Evolutionary conservation across 2,888 invertebrate species (phyloP).

Genomic region (Phrixothrix hirtus): DNA sequence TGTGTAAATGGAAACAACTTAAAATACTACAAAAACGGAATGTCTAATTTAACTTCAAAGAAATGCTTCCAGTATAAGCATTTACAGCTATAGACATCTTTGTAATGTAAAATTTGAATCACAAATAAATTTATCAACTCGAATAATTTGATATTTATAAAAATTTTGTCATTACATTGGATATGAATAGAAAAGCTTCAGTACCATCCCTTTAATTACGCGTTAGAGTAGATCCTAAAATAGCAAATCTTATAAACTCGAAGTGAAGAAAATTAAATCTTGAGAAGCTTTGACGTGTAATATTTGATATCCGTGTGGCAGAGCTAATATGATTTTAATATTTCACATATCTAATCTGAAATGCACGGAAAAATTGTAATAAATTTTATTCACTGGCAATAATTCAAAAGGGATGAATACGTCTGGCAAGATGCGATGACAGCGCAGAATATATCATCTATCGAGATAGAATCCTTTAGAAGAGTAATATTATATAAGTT

Average conservation of each 20-base stretch:
- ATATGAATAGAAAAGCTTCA: too few relatives aligned
- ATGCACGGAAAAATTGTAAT: constrained; percentile 50
- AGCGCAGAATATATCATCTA: constrained; percentile 54
- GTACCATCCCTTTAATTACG: too few relatives aligned
- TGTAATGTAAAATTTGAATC: too few relatives aligned
- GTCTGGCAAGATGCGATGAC: constrained; percentile 51
- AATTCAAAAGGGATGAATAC: constrained; percentile 55
- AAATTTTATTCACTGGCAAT: constrained; percentile 50
- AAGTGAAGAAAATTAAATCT: constrained; percentile 29
- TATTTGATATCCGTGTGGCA: constrained; percentile 31
- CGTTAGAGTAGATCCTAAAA: too few relatives aligned
- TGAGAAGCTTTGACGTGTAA: constrained; percentile 28
- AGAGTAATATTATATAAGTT: constrained; percentile 48
- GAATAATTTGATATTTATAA: too few relatives aligned
- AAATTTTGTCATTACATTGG: too few relatives aligned
- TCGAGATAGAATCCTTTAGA: constrained; percentile 46
- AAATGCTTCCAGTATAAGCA: too few relatives aligned
- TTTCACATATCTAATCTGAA: constrained; percentile 53
- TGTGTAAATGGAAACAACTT: too few relatives aligned
- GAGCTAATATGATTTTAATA: constrained; percentile 51
- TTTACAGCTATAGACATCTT: too few relatives aligned
- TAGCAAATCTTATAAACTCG: constrained; percentile 21
- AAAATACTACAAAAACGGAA: too few relatives aligned
- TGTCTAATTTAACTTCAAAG: too few relatives aligned
- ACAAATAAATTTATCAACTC: too few relatives aligned